Evolutionary conservation across 2,797 vertebrate species (phyloP), one percentile per base, ranked within the genome.

Genomic region (Sebastes dallii): DNA sequence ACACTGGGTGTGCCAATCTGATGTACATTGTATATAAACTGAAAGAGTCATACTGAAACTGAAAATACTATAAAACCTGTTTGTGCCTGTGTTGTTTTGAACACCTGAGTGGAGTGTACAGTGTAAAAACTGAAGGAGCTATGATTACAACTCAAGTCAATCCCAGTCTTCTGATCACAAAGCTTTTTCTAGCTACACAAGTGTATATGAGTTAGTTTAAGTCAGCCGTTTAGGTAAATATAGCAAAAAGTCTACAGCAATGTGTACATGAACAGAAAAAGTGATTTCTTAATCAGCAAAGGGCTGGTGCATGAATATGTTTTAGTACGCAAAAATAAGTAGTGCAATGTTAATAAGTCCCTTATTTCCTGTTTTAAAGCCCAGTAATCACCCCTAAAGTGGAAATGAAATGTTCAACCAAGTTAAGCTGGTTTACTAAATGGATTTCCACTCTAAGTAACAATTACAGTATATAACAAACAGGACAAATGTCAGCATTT

Each of bases 101-200:
- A 73, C 30, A 67, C 20, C 32, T 46, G 22, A 72, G 32, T 70
- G 84, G 80, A 91, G 84, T 88, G 80, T 82, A 30, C 46, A 46
- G 66, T 70, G 39, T 30, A 74, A 71, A 78, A 68, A 32, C 20
- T 14, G 22, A 42, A 78, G 14, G 5, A 36, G n/a, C 39, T 42
- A 29, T 13, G 9, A 72, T 14, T 62, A 62, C 9, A 73, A 58
- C 9, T 50, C 3, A 39, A 42, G 8, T 42, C 18, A 64, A 24
- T 18, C 65, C 34, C 10, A 34, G 68, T 59, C 18, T 55, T 75
- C n/a, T 58, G 22, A 66, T 69, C 24, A 36, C 20, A 61, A 71
- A 46, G 25, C 3, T 29, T 50, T 60, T 62, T 77, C 24, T 34
- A 8, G 32, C 27, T 59, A 50, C 66, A 60, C 12, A 25, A 66